Base-by-base conservation (phyloP, 1,140 invertebrate genomes). In the Solenopsis fugax region DNA sequence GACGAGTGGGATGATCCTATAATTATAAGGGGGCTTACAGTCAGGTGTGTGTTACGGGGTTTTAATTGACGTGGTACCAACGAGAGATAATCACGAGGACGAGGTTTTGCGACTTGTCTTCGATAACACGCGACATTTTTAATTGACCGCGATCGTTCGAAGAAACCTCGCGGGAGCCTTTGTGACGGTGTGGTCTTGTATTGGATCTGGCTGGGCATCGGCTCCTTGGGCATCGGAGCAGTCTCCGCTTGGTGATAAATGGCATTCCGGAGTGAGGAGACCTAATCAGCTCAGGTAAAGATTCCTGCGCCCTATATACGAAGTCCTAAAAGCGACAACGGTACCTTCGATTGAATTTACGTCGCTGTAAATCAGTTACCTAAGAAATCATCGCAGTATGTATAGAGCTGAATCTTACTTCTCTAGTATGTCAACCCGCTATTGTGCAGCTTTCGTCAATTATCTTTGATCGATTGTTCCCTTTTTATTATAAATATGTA, bases 231-330 rank as follows among this genome's bases (percentile, higher is more conserved):
- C 54, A 34, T 45, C 9, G 21, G 29, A 69, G 21, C 18, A 37
- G n/a, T 75, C 60, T 62, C 12, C 16, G 45, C 24, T 65, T 52
- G 12, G 75, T 90, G 80, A 90, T 89, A 90, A 90, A 90, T 89
- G 75, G 58, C 89, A 85, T 89, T 90, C 88, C 86, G 67, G 21
- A 80, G 24, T 37, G 24, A 87, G 58, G 50, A 29, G 58, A 54
- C 62, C 86, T 87, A 87, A 89, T 90, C 88, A 62, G 56, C 24
- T 4, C 88, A 89, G 86, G 88, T 90, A 90, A 76, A 85, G 54
- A 12, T n/a, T 18, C 34, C 13, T 18, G 34, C 24, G 50, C n/a
- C 10, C 54, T 12, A 72, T 34, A 34, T 24, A 37, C 37, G 78
- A 87, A 75, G 80, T 82, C 16, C 67, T 45, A 4, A 56, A 29